Percentiles rank a stretch among this genome's conserved stretches.
These are phyloP conservation scores for Trichonephila inaurata DNA, from an alignment of 1,140 invertebrate species.

Conservation along the genomic window DNA sequence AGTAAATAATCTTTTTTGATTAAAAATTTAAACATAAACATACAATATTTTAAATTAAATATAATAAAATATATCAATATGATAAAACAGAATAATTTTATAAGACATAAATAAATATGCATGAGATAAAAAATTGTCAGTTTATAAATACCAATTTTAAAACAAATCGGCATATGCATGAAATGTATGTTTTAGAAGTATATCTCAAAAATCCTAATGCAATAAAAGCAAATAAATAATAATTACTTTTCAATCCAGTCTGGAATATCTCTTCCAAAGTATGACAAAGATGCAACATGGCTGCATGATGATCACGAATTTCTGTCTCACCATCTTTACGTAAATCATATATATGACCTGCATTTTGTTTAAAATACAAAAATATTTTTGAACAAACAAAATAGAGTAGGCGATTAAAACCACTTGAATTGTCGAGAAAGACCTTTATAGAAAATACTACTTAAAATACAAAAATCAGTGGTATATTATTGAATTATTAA, in stretches of 20 bases:
- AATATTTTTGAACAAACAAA: no score
- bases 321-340: conserved; percentile 51
- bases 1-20: no score
- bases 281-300: conserved; percentile 51
- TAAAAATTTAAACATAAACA: no score
- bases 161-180: not conserved
- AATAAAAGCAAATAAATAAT: not conserved
- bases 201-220: not conserved
- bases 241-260: conserved; percentile 70
- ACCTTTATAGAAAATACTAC: no score
- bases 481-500: no score
- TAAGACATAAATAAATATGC: no score
- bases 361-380: not conserved
- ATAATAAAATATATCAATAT: no score
- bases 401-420: no score
- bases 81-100: no score
- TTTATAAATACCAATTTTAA: not conserved
- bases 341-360: conserved; percentile 65
- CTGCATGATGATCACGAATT: conserved; percentile 60
- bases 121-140: not conserved
- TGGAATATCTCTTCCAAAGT: conserved; percentile 69
- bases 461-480: no score
- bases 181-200: not conserved
- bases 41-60: no score
- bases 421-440: no score